These are phyloP conservation scores for Protobothrops flavoviridis DNA, from an alignment of 2,113 vertebrate species.

Conservation along the genomic window DNA sequence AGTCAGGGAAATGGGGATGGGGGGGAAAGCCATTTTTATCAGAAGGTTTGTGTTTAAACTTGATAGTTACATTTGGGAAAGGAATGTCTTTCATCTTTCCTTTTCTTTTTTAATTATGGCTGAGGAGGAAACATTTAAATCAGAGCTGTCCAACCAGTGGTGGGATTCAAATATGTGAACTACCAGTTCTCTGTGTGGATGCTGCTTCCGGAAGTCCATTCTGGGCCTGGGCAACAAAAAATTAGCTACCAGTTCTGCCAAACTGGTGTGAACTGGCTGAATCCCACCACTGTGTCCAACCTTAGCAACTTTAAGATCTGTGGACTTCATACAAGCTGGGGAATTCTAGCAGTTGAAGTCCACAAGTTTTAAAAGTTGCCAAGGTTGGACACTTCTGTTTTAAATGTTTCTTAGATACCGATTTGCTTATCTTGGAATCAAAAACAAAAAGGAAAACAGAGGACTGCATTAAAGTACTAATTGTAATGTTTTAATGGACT, in stretches of 20 bases:
- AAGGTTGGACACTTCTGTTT: not conserved
- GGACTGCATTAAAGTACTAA: not conserved
- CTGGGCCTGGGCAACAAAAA: too few species aligned
- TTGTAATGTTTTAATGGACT: not conserved
- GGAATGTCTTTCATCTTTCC: not conserved
- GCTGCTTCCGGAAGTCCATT: too few species aligned
- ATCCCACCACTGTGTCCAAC: not conserved
- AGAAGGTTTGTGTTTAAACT: not conserved
- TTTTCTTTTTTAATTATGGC: not conserved
- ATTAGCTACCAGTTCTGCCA: too few species aligned
- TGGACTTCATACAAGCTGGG: too few species aligned
- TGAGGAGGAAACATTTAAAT: not conserved
- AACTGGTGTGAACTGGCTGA: too few species aligned
- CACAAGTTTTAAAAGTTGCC: too few species aligned
- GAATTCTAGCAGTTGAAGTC: too few species aligned
- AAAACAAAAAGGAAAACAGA: not conserved
- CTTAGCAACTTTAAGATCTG: not conserved
- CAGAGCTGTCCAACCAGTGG: not conserved
- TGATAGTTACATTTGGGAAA: not conserved
- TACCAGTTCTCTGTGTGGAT: too few species aligned
- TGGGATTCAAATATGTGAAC: too few species aligned
- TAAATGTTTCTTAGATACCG: not conserved
- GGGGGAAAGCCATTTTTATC: not conserved
- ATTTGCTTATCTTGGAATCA: not conserved
- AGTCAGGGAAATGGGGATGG: not conserved